Base-by-base conservation (phyloP, 2,113 vertebrate species). In the Tetrao urogallus region DNA sequence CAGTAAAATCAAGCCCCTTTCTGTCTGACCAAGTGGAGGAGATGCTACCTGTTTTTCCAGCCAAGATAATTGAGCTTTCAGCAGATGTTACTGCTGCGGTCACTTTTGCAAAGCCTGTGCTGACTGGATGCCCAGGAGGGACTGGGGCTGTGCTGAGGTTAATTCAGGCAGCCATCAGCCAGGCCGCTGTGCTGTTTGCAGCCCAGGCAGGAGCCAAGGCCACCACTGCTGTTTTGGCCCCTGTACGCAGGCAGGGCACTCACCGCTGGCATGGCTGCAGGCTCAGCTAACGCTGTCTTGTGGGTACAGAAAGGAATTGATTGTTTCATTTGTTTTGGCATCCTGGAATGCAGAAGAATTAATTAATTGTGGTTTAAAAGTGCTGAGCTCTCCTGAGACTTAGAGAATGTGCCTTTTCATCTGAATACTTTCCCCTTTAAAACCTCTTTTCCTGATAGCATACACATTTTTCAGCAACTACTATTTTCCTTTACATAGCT, bases 401-500 rank as follows among this genome's bases (percentile, higher is more conserved):
- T 90, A 15, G 30, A 91, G 64, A 96, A 80, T 93, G 93, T 89
- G 30, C 82, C 72, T 78, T 92, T 88, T 77, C 69, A 80, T 91
- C 78, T 73, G 84, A 92, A 91, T 64, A 43, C 47, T 92, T 88
- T 89, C 70, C 47, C 48, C 48, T 80, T 83, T 83, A 85, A 92
- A 91, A 34, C 30, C 57, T 64, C 36, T 72, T 88, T 86, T 22
- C 67, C 66, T 0, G 0, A 83, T 21, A 92, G 88, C 45, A 81
- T 67, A 67, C 47, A 72, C n/a, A 81, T 94, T 92, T 94, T 93
- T 96, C 90, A 96, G 34, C 66, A 92, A 78, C 82, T 93, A 57
- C 40, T 82, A 90, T 94, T 94, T 97, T 95, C 88, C 86, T 92
- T 88, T 89, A 88, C 91, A 80, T 71, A 83, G 88, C 89, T 92